Evolutionary conservation across 2,113 vertebrate genomes (phyloP).

Genomic region (Pitta sordida): DNA sequence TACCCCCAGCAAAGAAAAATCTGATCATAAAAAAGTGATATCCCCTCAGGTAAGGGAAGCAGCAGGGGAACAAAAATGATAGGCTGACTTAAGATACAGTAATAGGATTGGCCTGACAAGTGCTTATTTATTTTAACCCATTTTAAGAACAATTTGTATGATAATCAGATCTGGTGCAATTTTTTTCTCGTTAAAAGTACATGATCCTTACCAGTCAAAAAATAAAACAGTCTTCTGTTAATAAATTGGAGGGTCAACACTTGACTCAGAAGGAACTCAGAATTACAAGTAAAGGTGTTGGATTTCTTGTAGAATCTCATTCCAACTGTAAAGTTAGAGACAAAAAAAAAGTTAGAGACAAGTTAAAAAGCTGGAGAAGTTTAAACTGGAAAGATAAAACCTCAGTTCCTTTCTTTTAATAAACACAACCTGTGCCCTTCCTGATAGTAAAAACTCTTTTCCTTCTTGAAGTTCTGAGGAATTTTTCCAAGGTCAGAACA

Average conservation of each 20-base stretch:
- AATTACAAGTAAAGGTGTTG: background rate
- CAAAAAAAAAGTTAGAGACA: background rate
- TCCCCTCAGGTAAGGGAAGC: background rate
- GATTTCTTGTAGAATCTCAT: background rate
- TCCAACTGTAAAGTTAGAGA: background rate
- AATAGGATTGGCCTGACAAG: background rate
- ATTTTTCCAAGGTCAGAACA: background rate
- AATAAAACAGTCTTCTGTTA: background rate
- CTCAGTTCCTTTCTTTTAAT: background rate
- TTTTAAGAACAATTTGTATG: slow-evolving; percentile 31
- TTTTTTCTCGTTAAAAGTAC: background rate
- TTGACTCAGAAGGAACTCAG: background rate
- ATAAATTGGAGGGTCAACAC: background rate
- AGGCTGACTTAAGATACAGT: background rate
- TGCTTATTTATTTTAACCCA: background rate
- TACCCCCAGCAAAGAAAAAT: background rate
- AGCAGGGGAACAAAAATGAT: background rate
- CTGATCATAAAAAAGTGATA: background rate
- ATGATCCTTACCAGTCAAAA: background rate
- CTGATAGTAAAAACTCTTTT: background rate
- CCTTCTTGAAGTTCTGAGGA: background rate
- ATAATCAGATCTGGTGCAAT: background rate
- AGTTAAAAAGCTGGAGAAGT: background rate
- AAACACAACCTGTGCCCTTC: background rate
- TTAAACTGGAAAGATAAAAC: background rate